These are phyloP conservation scores for Scaptomyza pallida DNA, from an alignment of 1,140 invertebrate genomes.

Conservation along the genomic window DNA sequence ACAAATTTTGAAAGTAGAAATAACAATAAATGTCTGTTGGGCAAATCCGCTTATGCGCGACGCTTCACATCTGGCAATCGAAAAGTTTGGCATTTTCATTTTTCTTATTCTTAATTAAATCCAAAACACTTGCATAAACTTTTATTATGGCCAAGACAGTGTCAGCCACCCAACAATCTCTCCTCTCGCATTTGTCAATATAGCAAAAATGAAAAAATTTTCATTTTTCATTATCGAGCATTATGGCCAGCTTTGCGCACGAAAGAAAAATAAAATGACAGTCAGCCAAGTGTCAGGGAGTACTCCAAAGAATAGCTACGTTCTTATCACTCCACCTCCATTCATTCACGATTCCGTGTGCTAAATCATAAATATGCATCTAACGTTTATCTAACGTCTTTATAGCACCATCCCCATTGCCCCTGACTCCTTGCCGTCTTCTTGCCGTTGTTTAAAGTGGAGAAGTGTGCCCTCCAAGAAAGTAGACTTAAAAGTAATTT, in stretches of 20 bases:
- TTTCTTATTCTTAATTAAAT: constrained; percentile 81
- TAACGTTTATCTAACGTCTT: constrained; percentile 80
- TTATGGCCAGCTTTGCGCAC: constrained; percentile 60
- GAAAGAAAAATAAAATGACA: constrained; percentile 39
- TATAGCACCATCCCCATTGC: constrained; percentile 43
- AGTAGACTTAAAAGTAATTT: constrained; percentile 84
- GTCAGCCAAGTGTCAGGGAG: constrained; percentile 36
- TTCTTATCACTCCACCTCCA: constrained; percentile 13
- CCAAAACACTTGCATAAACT: constrained; percentile 74
- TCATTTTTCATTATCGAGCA: constrained; percentile 76
- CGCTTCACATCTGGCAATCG: constrained; percentile 75
- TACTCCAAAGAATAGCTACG: constrained; percentile 16
- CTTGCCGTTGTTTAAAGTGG: constrained; percentile 33
- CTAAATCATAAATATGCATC: constrained; percentile 81
- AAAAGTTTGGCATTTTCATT: constrained; percentile 72
- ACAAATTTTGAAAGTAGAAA: constrained; percentile 68
- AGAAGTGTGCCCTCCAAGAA: constrained; percentile 17
- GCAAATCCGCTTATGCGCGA: constrained; percentile 74
- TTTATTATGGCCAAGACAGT: constrained; percentile 64
- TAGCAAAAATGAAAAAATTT: constrained; percentile 67
- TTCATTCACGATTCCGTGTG: constrained; percentile 47
- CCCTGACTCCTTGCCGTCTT: background rate
- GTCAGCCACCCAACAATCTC: constrained; percentile 3
- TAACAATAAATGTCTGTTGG: constrained; percentile 70
- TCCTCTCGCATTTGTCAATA: constrained; percentile 50